These are phyloP conservation scores for Merops nubicus DNA, from an alignment of 2,113 vertebrate species.

Conservation along the genomic window DNA sequence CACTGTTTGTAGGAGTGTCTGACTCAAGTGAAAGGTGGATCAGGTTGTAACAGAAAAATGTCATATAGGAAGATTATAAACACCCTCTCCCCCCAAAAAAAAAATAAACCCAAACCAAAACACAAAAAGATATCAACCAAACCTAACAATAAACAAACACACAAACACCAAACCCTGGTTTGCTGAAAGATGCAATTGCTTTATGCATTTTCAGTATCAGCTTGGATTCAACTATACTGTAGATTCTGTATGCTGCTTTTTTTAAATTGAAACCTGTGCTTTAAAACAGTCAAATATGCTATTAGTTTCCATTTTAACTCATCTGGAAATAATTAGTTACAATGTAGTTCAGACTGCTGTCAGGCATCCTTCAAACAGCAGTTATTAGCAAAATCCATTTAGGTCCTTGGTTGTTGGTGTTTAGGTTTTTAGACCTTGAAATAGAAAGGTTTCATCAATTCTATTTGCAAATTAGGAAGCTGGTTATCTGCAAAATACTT, in stretches of 20 bases:
- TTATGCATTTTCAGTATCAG: not conserved
- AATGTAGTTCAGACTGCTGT: not conserved
- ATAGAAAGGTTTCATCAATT: not conserved
- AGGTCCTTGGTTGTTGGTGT: not conserved
- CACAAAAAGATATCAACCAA: too few relatives aligned
- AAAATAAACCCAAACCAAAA: too few relatives aligned
- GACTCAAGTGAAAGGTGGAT: not conserved
- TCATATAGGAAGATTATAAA: not conserved
- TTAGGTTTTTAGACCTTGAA: not conserved
- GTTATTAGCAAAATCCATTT: not conserved
- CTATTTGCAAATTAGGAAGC: not conserved
- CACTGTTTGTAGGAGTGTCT: not conserved
- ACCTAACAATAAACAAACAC: not conserved
- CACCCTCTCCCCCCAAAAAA: too few relatives aligned
- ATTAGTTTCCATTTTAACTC: not conserved
- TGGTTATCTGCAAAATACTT: not conserved
- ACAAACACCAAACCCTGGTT: not conserved
- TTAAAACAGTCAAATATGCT: not conserved
- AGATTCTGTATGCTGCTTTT: not conserved
- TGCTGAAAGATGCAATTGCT: not conserved
- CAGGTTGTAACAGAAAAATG: not conserved
- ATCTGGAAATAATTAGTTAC: not conserved
- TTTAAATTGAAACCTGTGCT: not conserved
- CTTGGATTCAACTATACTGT: not conserved
- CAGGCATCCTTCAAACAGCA: not conserved